Evolutionary conservation across 2,888 invertebrate species (phyloP).

Genomic region (Crossocerus cetratus): DNA sequence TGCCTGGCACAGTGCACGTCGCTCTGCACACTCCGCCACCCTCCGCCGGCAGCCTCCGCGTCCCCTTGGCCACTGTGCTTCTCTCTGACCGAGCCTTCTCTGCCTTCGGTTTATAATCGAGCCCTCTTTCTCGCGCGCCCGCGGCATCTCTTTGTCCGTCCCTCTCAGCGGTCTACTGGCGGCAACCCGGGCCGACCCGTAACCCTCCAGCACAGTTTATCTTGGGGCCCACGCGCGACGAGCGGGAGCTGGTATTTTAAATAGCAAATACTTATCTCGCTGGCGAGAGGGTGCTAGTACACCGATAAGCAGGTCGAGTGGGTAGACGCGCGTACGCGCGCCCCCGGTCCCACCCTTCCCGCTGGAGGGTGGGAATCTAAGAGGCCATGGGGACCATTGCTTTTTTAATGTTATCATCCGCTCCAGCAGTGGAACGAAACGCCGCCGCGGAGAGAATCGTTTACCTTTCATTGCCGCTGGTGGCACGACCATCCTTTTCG

Average conservation of each 20-base stretch:
- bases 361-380: slow-evolving; percentile 31
- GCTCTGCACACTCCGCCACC: slow-evolving; percentile 54
- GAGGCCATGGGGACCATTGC: slow-evolving; percentile 24
- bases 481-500: background rate
- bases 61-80: slow-evolving; percentile 1
- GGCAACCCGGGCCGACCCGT: slow-evolving; percentile 15
- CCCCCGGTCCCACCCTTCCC: slow-evolving; percentile 6
- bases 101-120: slow-evolving; percentile 72
- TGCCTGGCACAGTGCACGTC: background rate
- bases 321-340: slow-evolving; percentile 45
- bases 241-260: slow-evolving; percentile 72
- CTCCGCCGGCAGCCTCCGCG: slow-evolving; percentile 35
- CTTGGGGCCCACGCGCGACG: slow-evolving; percentile 59
- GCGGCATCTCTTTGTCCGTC: slow-evolving; percentile 23
- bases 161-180: no score
- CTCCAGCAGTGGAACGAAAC: background rate
- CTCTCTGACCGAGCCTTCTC: slow-evolving; percentile 1
- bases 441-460: background rate
- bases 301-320: slow-evolving; percentile 55
- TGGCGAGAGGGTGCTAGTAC: slow-evolving; percentile 38
- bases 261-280: slow-evolving; percentile 72
- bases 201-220: slow-evolving; percentile 70
- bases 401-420: slow-evolving; percentile 12
- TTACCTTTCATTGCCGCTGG: slow-evolving; percentile 1
- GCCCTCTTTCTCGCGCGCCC: slow-evolving; percentile 57